Evolutionary conservation across 2,113 vertebrate genomes (phyloP).

Genomic region (Otocyon megalotis): DNA sequence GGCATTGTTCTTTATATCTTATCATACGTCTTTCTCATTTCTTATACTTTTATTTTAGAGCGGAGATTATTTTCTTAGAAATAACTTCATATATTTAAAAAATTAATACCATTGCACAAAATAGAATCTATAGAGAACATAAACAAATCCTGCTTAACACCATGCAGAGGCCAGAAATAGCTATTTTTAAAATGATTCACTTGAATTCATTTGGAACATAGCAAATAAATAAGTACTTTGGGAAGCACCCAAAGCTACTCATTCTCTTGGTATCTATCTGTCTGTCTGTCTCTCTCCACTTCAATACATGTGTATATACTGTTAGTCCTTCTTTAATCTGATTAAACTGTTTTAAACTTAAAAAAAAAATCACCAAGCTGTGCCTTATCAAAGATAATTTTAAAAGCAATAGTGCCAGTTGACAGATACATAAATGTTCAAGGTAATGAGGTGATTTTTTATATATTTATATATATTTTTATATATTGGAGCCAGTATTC

Average conservation of each 20-base stretch:
- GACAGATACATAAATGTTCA: not conserved
- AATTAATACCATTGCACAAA: not conserved
- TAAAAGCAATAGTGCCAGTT: not conserved
- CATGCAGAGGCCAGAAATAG: not conserved
- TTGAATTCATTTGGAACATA: not conserved
- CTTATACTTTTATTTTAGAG: not conserved
- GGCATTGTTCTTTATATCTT: not conserved
- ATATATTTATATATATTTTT: not conserved
- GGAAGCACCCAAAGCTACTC: not conserved
- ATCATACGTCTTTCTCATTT: not conserved
- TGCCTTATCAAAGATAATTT: not conserved
- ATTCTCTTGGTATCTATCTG: not conserved
- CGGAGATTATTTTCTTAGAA: not conserved
- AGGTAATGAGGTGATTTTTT: not conserved
- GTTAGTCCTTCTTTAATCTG: not conserved
- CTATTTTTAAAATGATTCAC: not conserved
- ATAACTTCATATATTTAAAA: not conserved
- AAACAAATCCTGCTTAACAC: not conserved
- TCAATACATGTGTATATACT: not conserved
- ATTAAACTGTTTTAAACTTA: not conserved
- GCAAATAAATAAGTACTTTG: not conserved
- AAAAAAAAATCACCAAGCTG: not conserved
- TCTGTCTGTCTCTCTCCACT: not conserved
- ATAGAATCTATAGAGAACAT: not conserved
- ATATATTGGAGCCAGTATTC: not conserved